Evolutionary conservation across 2,113 vertebrate genomes (phyloP), one percentile per base, ranked within the genome.

Genomic region (Chionis minor): DNA sequence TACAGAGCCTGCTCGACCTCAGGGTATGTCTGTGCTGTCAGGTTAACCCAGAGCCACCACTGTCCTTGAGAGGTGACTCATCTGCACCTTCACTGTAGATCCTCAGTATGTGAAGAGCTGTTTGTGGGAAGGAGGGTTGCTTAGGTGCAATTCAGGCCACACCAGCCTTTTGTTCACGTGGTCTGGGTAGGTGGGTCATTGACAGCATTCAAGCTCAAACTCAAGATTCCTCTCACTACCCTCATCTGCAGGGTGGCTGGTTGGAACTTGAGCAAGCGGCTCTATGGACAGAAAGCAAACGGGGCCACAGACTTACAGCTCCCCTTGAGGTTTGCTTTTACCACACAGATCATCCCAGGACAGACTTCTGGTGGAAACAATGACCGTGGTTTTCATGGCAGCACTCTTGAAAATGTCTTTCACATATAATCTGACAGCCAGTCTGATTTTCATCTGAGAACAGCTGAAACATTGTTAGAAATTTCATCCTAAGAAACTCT

Each of bases 391-490:
- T 52, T 81, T 94, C n/a, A 38, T 71, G 47, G 32, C 35, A 83
- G 45, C n/a, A 17, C 16, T 73, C 72, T 71, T 89, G 91, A 78
- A 84, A 90, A 72, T 40, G 33, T 87, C 40, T 75, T 84, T 85
- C 40, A 49, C 10, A 23, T 85, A 5, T 54, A 82, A 40, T 49
- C 54, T 85, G 32, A 27, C 49, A 85, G 28, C 38, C n/a, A 69
- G 70, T 74, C 69, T 91, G 33, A 91, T 92, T 89, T 71, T 92
- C 20, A 20, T 63, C 91, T 87, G n/a, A 86, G 72, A 94, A 86
- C 69, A 89, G 42, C 73, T 79, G 56, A 92, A 74, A 81, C 38
- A 21, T 17, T 81, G 24, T 78, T 66, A 67, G 61, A 91, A 85
- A 87, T 56, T 83, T 87, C 71, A 80, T 52, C 58, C 17, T 61